phyloP scores from a whole-genome alignment of 30 jellyfish, hydroid and myxozoan species.

The Calvadosia cruxmelitensis region DNA sequence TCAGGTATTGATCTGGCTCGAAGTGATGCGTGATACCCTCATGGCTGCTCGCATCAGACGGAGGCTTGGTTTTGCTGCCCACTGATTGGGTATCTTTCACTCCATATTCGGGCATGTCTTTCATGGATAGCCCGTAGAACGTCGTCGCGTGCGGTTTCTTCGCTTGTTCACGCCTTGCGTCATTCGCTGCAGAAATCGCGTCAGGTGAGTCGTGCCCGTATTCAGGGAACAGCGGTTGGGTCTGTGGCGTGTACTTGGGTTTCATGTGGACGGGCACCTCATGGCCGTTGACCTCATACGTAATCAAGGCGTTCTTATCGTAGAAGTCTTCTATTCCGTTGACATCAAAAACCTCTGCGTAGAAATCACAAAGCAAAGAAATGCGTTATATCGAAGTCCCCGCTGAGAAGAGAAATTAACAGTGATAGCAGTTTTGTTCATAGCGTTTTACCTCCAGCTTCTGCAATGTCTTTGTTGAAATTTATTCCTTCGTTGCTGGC shows the following conservation, averaged over 20 bases:
- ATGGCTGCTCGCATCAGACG: neutral
- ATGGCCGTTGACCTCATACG: constrained; percentile 92
- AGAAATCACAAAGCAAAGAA: neutral
- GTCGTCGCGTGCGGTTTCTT: constrained; percentile 34
- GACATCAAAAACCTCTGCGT: constrained; percentile 81
- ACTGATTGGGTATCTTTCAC: constrained; percentile 60
- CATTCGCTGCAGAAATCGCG: constrained; percentile 6
- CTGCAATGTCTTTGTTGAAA: constrained; percentile 94
- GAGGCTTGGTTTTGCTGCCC: neutral
- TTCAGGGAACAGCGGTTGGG: constrained; percentile 87
- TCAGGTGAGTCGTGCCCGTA: constrained; percentile 69
- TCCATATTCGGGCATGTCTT: constrained; percentile 88
- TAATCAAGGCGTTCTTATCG: constrained; percentile 74
- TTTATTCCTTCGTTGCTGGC: constrained; percentile 91
- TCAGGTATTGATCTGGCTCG: neutral
- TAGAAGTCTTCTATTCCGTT: constrained; percentile 92
- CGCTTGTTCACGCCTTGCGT: neutral
- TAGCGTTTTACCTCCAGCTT: constrained; percentile 76
- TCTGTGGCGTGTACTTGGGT: constrained; percentile 81
- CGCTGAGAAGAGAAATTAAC: too few relatives aligned
- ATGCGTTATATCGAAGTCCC: too few relatives aligned
- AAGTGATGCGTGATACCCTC: neutral
- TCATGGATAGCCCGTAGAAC: constrained; percentile 60
- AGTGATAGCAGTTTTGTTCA: neutral
- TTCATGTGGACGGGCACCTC: constrained; percentile 92